Base-by-base conservation (phyloP, 2,113 vertebrate genomes). In the Xenopus laevis region DNA sequence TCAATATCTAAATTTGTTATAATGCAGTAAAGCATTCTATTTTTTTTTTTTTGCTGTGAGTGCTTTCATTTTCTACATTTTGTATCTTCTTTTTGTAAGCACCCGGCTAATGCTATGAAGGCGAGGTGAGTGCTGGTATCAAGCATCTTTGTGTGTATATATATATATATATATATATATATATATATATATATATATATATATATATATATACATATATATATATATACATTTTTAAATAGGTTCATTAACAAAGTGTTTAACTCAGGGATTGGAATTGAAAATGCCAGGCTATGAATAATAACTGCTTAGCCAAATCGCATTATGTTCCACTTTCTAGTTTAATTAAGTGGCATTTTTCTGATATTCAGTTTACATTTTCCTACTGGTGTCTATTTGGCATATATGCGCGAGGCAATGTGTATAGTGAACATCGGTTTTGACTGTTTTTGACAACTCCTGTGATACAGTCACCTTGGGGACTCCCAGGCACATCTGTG, bases 401-500 rank as follows among this genome's bases (percentile, higher is more conserved):
- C 80, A 68, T 2, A 73, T 65, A 87, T 79, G 82, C 86, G 83
- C 82, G n/a, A 88, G 87, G 85, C 88, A 85, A 84, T 80, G 46
- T 47, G 81, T 80, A 82, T 83, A 84, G 82, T 83, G 83, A 79
- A 84, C 86, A 81, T 86, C 60, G 7, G 81, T 84, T 85, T 82
- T 86, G 88, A 91, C 86, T 86, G 82, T 80, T 87, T 84, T 81
- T 53, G 79, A 88, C 90, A 88, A 81, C 84, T 86, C 80, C 88
- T 88, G 88, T 88, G 90, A 90, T 90, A 86, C 79, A 68, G 87
- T 88, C 83, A 85, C 89, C 91, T 87, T 85, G 71, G 88, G 87
- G 90, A 90, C 84, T 57, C 0, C 79, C 88, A 87, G 89, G 84
- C 90, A 85, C 91, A 91, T 90, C 91, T 91, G 91, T 79, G 88